Conservation (phyloP, 2,113 vertebrate genomes). For the Lepus timidus region DNA sequence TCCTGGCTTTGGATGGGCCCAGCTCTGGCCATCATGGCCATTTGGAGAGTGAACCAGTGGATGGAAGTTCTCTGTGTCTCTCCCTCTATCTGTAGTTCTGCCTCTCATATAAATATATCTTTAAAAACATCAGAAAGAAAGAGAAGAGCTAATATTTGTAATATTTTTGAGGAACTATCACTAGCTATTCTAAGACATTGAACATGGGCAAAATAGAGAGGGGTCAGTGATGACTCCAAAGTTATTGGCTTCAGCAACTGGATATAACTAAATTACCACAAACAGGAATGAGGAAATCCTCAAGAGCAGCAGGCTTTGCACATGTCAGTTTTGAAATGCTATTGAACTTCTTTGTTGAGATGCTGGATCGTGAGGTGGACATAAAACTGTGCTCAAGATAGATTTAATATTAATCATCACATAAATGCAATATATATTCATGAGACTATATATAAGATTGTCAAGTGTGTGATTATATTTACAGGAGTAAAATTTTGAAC, state of each 20-base stretch:
- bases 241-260: neutral
- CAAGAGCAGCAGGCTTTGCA: neutral
- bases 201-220: neutral
- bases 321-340: neutral
- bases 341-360: neutral
- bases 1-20: too few species aligned
- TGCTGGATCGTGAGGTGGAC: neutral
- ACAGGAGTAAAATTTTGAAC: neutral
- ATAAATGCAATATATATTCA: neutral
- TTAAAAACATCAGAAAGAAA: too few species aligned
- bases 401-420: neutral
- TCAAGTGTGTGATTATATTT: neutral
- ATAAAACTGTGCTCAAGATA: neutral
- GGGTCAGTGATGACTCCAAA: neutral
- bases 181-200: neutral
- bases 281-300: neutral
- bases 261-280: neutral
- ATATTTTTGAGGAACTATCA: neutral
- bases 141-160: neutral
- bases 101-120: too few species aligned
- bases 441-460: neutral
- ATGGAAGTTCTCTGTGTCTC: too few species aligned
- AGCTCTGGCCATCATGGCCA: too few species aligned
- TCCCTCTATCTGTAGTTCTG: too few species aligned
- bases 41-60: too few species aligned